Evolutionary conservation across 37 sponge, comb jelly and placozoan genomes (phyloP).

Genomic region (Hexactinellida sp.): DNA sequence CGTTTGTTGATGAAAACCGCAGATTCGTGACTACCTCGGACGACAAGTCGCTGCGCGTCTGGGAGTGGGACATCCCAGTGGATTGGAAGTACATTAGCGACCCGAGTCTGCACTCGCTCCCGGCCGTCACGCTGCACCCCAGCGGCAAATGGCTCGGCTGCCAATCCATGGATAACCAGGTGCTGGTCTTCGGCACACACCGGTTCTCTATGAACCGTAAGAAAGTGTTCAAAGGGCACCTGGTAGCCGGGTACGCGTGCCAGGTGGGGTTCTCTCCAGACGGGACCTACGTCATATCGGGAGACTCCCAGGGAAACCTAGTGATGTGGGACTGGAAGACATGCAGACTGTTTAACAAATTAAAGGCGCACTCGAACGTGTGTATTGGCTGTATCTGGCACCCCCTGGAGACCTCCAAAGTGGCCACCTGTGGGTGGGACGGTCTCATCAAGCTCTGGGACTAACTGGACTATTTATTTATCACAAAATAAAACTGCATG

Average conservation of each 20-base stretch:
- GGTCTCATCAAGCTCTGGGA: constrained; percentile 93
- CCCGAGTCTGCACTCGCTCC: constrained; percentile 93
- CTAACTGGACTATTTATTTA: constrained; percentile 23
- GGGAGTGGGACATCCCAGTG: constrained; percentile 99
- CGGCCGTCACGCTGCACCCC: constrained; percentile 58
- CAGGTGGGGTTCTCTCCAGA: constrained; percentile 94
- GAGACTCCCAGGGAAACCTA: constrained; percentile 83
- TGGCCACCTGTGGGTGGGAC: constrained; percentile 96
- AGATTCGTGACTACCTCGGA: constrained; percentile 94
- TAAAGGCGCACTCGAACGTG: constrained; percentile 88
- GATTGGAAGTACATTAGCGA: constrained; percentile 98
- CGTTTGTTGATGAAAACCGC: constrained; percentile 92
- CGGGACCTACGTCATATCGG: constrained; percentile 70
- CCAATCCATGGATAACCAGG: constrained; percentile 92
- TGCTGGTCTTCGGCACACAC: constrained; percentile 67
- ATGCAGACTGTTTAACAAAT: constrained; percentile 58
- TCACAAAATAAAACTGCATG: not conserved
- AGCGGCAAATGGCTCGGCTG: constrained; percentile 93
- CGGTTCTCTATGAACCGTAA: constrained; percentile 82
- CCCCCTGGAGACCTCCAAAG: constrained; percentile 94
- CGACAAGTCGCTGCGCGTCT: constrained; percentile 94
- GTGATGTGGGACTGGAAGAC: constrained; percentile 97
- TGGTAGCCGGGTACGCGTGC: constrained; percentile 98
- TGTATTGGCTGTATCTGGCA: constrained; percentile 90
- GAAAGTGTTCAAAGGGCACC: constrained; percentile 94